Conservation (phyloP, 30 jellyfish, hydroid and myxozoan genomes). For the Hydra vulgaris region DNA sequence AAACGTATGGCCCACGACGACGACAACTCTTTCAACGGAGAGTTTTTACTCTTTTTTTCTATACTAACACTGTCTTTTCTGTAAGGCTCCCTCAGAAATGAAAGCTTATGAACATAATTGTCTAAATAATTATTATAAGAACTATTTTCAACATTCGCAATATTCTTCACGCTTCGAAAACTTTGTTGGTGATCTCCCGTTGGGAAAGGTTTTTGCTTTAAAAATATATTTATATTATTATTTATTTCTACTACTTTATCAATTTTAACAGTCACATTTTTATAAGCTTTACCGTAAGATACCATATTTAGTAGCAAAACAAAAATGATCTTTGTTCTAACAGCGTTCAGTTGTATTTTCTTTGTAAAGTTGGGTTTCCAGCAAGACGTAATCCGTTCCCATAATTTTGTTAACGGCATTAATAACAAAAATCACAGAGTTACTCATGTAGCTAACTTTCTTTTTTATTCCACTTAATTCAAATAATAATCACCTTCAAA, state of each 20-base stretch:
- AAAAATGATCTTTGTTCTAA: neutral
- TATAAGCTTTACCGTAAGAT: neutral
- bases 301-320: neutral
- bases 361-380: neutral
- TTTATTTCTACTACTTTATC: neutral
- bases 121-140: neutral
- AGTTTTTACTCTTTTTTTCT: neutral
- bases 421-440: neutral
- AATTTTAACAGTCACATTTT: neutral
- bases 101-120: neutral
- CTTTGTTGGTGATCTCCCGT: constrained; percentile 18
- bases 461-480: too few relatives aligned
- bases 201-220: neutral
- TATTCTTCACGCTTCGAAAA: constrained; percentile 24
- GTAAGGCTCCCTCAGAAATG: constrained; percentile 8
- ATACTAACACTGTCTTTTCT: neutral
- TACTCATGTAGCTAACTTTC: neutral
- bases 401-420: constrained; percentile 7
- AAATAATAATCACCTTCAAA: too few relatives aligned
- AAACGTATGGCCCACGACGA: constrained; percentile 75
- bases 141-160: constrained; percentile 1
- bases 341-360: neutral
- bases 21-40: constrained; percentile 6
- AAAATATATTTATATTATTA: too few relatives aligned
- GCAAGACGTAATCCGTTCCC: neutral